These are phyloP conservation scores for Hypolimnas misippus DNA, from an alignment of 2,888 invertebrate species.

Conservation along the genomic window DNA sequence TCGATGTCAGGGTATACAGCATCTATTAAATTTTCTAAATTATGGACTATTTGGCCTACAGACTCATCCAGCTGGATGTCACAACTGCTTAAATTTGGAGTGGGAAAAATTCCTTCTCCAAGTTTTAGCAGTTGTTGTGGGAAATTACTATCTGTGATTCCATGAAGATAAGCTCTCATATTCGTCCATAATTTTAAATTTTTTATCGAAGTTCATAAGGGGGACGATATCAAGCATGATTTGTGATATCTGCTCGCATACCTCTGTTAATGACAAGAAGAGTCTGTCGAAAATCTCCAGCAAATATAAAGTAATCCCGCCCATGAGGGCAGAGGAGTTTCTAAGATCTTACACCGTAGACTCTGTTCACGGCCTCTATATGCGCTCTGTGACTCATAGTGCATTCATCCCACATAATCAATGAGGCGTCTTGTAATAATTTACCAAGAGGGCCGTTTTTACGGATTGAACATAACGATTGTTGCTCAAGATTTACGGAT, in stretches of 20 bases:
- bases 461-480: constrained; percentile 21
- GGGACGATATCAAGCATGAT: constrained; percentile 42
- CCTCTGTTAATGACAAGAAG: constrained; percentile 38
- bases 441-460: constrained; percentile 51
- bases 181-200: constrained; percentile 27
- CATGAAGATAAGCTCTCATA: constrained; percentile 46
- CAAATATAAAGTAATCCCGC: constrained; percentile 42
- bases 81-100: background rate
- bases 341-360: background rate
- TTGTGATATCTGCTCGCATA: constrained; percentile 20
- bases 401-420: constrained; percentile 44
- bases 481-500: constrained; percentile 37
- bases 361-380: constrained; percentile 1
- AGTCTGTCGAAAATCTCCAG: constrained; percentile 44
- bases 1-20: constrained; percentile 37
- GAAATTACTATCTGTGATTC: constrained; percentile 42
- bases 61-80: background rate
- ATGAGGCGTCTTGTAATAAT: constrained; percentile 47
- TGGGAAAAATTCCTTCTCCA: constrained; percentile 41
- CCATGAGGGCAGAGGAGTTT: constrained; percentile 30
- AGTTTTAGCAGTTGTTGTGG: constrained; percentile 45
- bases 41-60: constrained; percentile 23
- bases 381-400: constrained; percentile 39
- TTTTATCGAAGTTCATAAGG: constrained; percentile 34
- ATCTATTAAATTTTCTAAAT: constrained; percentile 42